Conservation (phyloP, 2,113 vertebrate species). For the Solenodon paradoxus region DNA sequence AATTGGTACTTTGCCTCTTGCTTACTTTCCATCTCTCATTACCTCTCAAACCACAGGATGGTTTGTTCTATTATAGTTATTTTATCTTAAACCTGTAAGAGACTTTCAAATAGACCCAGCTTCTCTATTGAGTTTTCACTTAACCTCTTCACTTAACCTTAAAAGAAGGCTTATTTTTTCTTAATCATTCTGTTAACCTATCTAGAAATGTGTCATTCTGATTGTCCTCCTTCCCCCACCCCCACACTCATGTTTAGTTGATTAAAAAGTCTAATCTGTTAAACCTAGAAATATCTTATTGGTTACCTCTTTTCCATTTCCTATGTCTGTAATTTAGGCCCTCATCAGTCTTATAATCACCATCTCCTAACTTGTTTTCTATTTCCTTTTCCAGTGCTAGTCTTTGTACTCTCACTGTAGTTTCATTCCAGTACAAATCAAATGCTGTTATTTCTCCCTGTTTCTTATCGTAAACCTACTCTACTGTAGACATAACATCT, state of each 20-base stretch:
- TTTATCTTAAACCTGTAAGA: not conserved
- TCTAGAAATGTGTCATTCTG: not conserved
- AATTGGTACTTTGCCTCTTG: no score
- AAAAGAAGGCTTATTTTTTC: not conserved
- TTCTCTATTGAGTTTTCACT: not conserved
- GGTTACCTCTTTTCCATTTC: not conserved
- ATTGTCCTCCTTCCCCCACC: not conserved
- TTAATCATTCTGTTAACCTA: not conserved
- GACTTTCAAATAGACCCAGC: not conserved
- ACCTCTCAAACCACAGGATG: not conserved
- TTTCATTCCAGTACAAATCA: not conserved
- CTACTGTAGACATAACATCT: not conserved
- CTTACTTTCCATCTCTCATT: not conserved
- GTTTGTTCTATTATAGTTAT: not conserved
- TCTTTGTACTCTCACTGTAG: not conserved
- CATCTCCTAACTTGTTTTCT: not conserved
- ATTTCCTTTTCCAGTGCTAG: not conserved
- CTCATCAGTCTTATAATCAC: not conserved
- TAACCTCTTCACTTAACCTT: no score
- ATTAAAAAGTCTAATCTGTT: not conserved
- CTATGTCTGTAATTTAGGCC: not conserved
- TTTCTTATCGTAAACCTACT: not conserved
- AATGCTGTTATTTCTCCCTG: not conserved
- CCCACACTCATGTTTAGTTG: not conserved
- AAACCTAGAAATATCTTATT: not conserved